These are phyloP conservation scores for Drosophila ogumai DNA, from an alignment of 1,140 invertebrate species.

Conservation along the genomic window DNA sequence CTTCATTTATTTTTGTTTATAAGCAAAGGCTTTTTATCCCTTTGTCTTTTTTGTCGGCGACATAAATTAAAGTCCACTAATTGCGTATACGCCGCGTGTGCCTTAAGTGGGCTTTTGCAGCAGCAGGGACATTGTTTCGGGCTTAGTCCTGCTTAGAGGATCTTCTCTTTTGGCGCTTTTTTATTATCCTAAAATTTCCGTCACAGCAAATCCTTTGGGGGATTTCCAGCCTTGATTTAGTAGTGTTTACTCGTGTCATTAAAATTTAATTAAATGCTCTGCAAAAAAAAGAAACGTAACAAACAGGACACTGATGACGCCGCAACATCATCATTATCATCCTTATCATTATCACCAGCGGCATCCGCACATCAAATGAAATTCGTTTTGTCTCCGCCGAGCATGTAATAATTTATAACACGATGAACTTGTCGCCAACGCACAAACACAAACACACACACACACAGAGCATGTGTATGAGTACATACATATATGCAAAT, in stretches of 20 bases:
- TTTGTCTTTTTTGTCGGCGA: constrained; percentile 65
- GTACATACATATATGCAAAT: constrained; percentile 44
- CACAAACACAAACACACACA: constrained; percentile 8
- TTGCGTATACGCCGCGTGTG: constrained; percentile 78
- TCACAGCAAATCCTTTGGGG: constrained; percentile 45
- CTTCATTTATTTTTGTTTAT: not conserved
- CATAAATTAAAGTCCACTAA: constrained; percentile 72
- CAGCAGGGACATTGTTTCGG: constrained; percentile 25
- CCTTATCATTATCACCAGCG: constrained; percentile 10
- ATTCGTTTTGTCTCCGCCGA: constrained; percentile 56
- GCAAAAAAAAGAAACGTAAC: constrained; percentile 34
- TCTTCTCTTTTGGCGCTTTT: constrained; percentile 5
- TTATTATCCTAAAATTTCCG: constrained; percentile 54
- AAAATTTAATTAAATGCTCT: constrained; percentile 76
- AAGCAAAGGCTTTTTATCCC: constrained; percentile 70
- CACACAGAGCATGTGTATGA: not conserved
- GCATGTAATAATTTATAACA: constrained; percentile 70
- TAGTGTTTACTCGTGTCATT: constrained; percentile 65
- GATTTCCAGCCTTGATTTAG: constrained; percentile 75
- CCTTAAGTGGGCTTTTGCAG: constrained; percentile 69
- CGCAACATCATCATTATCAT: constrained; percentile 14
- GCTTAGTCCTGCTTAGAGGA: constrained; percentile 24
- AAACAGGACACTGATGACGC: constrained; percentile 35
- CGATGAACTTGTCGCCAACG: constrained; percentile 58
- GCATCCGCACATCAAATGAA: constrained; percentile 49